Conservation (phyloP, 2,797 vertebrate genomes). For the Hybognathus amarus region DNA sequence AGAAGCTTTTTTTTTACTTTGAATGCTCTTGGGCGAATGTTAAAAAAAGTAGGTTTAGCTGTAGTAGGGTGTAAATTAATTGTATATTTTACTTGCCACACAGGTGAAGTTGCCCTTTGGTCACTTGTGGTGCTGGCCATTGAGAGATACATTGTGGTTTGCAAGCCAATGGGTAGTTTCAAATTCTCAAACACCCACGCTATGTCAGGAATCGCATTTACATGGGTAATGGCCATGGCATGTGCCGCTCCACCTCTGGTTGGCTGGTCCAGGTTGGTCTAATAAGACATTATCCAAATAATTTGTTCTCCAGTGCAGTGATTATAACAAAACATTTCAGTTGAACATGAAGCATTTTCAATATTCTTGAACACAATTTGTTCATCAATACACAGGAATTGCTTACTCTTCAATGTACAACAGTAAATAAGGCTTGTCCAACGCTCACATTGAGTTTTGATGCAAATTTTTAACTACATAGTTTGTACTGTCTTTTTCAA, state of each 20-base stretch:
- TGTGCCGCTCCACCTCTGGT: conserved; percentile 78
- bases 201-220: conserved; percentile 74
- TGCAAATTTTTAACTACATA: neutral
- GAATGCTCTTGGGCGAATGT: neutral
- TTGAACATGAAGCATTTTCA: neutral
- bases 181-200: conserved; percentile 76
- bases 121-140: conserved; percentile 76
- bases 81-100: neutral
- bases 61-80: conserved; percentile 41
- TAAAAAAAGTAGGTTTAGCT: neutral
- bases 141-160: conserved; percentile 80
- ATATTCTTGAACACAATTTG: neutral
- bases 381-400: neutral
- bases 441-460: neutral
- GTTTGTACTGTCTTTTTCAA: neutral
- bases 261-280: conserved; percentile 81
- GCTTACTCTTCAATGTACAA: too few species aligned
- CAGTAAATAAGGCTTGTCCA: neutral
- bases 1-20: conserved; percentile 16
- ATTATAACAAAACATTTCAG: neutral
- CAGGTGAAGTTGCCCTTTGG: conserved; percentile 73
- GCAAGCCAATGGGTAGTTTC: conserved; percentile 87
- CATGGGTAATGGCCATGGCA: conserved; percentile 79
- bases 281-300: neutral
- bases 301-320: neutral